A percentile compares a stretch with the other conserved stretches of the same genome.
Evolutionary conservation across 2,113 vertebrate species (phyloP).

Genomic region (Thymallus thymallus): DNA sequence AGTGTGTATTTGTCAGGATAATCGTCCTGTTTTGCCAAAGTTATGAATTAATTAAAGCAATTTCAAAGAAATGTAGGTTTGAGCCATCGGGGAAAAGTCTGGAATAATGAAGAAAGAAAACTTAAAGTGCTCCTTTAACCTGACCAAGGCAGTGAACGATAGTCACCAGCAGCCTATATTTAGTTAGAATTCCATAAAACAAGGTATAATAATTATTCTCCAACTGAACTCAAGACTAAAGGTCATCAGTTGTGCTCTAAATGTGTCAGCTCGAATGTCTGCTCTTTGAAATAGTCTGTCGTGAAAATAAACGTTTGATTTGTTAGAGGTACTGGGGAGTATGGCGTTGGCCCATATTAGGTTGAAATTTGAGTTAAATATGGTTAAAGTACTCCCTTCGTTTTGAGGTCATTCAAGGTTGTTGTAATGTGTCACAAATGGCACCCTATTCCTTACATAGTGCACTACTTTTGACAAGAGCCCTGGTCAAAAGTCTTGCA

Average conservation of each 20-base stretch:
- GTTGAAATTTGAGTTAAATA: background rate
- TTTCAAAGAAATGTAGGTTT: slow-evolving; percentile 46
- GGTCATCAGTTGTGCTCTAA: slow-evolving; percentile 27
- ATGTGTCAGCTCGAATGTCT: slow-evolving; percentile 21
- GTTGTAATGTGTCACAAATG: background rate
- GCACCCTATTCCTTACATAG: too few species aligned
- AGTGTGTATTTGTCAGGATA: slow-evolving; percentile 43
- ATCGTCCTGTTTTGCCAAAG: slow-evolving; percentile 39
- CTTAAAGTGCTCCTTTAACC: slow-evolving; percentile 16
- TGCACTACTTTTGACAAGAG: too few species aligned
- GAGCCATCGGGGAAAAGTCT: slow-evolving; percentile 35
- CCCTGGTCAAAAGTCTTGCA: too few species aligned
- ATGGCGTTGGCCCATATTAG: too few species aligned
- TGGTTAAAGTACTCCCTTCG: background rate
- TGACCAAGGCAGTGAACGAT: slow-evolving; percentile 33
- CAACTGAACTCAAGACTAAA: too few species aligned
- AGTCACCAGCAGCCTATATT: slow-evolving; percentile 41
- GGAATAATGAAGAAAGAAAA: background rate
- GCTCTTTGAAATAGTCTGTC: slow-evolving; percentile 24
- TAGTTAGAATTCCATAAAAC: slow-evolving; percentile 45
- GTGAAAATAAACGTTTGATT: slow-evolving; percentile 31
- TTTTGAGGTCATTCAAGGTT: slow-evolving; percentile 10
- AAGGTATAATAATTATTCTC: slow-evolving; percentile 10
- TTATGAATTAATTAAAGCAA: slow-evolving; percentile 54
- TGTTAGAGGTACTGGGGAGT: slow-evolving; percentile 8